phyloP scores from a whole-genome alignment of 2,113 vertebrate species.

The Phycodurus eques region DNA sequence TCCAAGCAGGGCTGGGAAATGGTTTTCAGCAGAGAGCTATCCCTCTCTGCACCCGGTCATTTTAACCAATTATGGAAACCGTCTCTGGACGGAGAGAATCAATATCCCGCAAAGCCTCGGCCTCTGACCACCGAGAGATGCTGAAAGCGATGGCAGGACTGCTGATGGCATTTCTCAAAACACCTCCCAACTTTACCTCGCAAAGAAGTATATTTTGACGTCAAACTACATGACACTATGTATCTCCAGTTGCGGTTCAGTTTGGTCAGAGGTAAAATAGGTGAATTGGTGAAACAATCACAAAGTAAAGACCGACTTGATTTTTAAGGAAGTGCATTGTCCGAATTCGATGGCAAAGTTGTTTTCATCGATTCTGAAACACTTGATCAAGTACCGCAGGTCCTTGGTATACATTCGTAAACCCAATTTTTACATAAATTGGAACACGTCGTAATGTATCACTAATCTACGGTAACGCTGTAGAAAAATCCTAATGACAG shows the following conservation, averaged over 20 bases:
- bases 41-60: constrained; percentile 78
- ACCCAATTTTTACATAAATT: too few species aligned
- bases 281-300: neutral
- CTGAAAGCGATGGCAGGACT: constrained; percentile 66
- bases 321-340: neutral
- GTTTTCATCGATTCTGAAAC: neutral
- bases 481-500: neutral
- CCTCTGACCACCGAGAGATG: constrained; percentile 67
- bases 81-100: constrained; percentile 75
- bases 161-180: constrained; percentile 65
- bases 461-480: too few species aligned
- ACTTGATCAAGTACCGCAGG: neutral
- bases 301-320: neutral
- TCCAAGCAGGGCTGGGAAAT: constrained; percentile 82
- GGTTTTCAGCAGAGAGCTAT: constrained; percentile 79
- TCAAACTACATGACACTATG: neutral
- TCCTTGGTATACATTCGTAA: neutral
- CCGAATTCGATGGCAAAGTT: neutral
- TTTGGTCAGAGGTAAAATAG: neutral
- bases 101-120: constrained; percentile 76
- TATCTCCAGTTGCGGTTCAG: neutral
- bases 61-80: constrained; percentile 83
- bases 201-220: neutral
- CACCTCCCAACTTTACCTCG: constrained; percentile 52
- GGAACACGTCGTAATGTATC: too few species aligned